phyloP scores from a whole-genome alignment of 2,113 vertebrate genomes.

The Galemys pyrenaicus region DNA sequence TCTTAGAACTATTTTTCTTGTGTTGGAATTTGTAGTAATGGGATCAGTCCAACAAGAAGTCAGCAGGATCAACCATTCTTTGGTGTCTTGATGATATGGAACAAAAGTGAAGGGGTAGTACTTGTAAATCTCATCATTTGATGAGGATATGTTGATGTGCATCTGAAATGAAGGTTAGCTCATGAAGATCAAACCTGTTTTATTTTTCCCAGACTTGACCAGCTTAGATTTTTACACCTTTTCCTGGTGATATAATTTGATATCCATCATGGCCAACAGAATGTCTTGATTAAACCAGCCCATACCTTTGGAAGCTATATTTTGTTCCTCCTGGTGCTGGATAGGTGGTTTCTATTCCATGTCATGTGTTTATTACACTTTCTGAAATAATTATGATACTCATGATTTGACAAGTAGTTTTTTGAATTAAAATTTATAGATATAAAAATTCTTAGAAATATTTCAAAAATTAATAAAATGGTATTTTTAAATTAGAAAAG shows the following conservation, averaged over 20 bases:
- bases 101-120: background rate
- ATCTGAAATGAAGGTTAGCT: background rate
- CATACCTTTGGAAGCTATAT: background rate
- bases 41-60: background rate
- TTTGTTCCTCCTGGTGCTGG: background rate
- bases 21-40: background rate
- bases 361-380: background rate
- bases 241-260: background rate
- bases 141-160: background rate
- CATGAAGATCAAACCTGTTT: background rate
- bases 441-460: background rate
- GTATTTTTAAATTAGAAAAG: slow-evolving; percentile 23
- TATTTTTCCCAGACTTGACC: background rate
- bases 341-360: background rate
- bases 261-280: background rate
- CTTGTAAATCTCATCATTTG: background rate
- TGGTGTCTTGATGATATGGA: background rate
- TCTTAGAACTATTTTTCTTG: background rate
- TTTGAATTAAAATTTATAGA: background rate
- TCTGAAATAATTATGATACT: background rate
- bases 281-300: background rate
- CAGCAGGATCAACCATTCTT: background rate
- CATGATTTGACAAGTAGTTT: background rate
- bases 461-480: background rate
- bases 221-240: background rate